A percentile compares a stretch with the other conserved stretches of the same genome.
Evolutionary conservation across 2,888 invertebrate genomes (phyloP).

Genomic region (Scaptomyza caliginosa): DNA sequence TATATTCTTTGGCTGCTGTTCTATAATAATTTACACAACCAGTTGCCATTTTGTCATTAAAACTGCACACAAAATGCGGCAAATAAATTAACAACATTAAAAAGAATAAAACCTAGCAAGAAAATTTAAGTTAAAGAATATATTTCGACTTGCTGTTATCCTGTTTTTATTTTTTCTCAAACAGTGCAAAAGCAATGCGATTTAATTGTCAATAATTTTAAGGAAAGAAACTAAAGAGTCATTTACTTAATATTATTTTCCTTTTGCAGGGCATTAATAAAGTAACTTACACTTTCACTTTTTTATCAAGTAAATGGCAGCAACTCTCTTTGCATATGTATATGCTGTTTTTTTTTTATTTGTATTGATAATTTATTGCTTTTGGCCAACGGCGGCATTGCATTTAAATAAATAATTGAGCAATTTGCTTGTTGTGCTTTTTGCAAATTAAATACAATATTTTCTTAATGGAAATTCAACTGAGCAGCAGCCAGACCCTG

Average conservation of each 20-base stretch:
- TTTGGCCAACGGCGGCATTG: slow-evolving; percentile 37
- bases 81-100: slow-evolving; percentile 42
- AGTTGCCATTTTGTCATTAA: slow-evolving; percentile 56
- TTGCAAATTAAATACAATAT: slow-evolving; percentile 64
- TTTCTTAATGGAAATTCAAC: slow-evolving; percentile 67
- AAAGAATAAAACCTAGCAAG: slow-evolving; percentile 4
- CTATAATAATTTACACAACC: slow-evolving; percentile 38
- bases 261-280: slow-evolving; percentile 7
- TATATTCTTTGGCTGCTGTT: slow-evolving; percentile 27
- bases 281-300: slow-evolving; percentile 55
- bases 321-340: slow-evolving; percentile 20
- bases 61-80: slow-evolving; percentile 38
- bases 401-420: slow-evolving; percentile 72
- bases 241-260: neutral
- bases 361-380: slow-evolving; percentile 61
- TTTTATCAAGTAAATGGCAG: slow-evolving; percentile 57
- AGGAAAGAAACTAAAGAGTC: neutral
- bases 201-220: neutral
- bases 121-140: neutral
- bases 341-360: slow-evolving; percentile 26
- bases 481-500: slow-evolving; percentile 17
- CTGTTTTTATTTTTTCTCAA: slow-evolving; percentile 1
- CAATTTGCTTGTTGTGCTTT: slow-evolving; percentile 60
- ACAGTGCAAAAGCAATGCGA: neutral
- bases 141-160: neutral